These are phyloP conservation scores for Augochlora pura DNA, from an alignment of 1,140 invertebrate genomes.

Conservation along the genomic window DNA sequence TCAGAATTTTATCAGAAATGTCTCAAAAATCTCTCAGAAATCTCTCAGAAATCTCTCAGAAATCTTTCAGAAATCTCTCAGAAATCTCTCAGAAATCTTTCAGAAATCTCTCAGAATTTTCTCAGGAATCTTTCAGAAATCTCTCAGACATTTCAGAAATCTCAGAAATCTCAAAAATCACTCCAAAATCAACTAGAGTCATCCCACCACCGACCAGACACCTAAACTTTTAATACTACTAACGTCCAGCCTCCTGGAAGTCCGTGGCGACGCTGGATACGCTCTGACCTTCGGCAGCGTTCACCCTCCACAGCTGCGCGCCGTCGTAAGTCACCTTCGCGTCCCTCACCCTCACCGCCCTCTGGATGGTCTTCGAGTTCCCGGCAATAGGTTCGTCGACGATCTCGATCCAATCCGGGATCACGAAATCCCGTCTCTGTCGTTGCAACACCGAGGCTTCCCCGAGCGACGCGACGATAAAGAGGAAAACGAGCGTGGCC, in stretches of 20 bases:
- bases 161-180: no score
- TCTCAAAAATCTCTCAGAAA: no score
- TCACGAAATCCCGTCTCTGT: conserved; percentile 17
- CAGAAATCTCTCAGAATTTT: no score
- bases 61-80: no score
- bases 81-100: no score
- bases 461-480: conserved; percentile 26
- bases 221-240: conserved; percentile 22
- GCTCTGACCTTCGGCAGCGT: conserved; percentile 70
- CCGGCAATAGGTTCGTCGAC: conserved; percentile 38
- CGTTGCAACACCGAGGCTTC: conserved; percentile 30
- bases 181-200: background rate
- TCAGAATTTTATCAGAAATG: no score
- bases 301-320: conserved; percentile 80
- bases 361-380: conserved; percentile 55
- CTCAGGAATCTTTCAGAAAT: no score
- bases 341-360: conserved; percentile 71
- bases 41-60: no score
- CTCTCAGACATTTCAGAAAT: no score
- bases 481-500: conserved; percentile 30
- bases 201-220: background rate
- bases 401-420: conserved; percentile 33
- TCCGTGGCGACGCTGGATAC: conserved; percentile 62
- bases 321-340: conserved; percentile 79
- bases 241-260: conserved; percentile 78